Evolutionary conservation across 2,888 invertebrate genomes (phyloP).

Genomic region (Polyommatus icarus): DNA sequence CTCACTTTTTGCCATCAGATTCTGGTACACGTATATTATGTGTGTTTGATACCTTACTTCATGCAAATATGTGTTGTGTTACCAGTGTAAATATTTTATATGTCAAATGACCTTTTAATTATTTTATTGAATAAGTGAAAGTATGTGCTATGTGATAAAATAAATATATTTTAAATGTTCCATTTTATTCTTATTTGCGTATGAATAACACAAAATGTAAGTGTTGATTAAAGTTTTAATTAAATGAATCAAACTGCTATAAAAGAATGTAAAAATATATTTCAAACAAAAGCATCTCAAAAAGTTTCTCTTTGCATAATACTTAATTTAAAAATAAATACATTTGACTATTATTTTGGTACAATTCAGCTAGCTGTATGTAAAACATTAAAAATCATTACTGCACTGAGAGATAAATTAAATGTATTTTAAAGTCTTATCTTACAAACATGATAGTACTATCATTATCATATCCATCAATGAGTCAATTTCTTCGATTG

Average conservation of each 20-base stretch:
- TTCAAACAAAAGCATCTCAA: too few relatives aligned
- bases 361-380: neutral
- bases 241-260: neutral
- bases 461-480: too few relatives aligned
- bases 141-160: neutral
- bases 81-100: neutral
- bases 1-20: too few relatives aligned
- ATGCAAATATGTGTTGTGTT: neutral
- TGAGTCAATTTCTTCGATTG: too few relatives aligned
- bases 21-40: too few relatives aligned
- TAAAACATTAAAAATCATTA: neutral
- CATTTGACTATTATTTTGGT: neutral
- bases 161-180: conserved; percentile 10
- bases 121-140: neutral
- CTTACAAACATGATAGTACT: too few relatives aligned
- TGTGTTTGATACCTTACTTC: neutral
- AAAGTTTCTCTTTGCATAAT: too few relatives aligned
- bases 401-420: too few relatives aligned
- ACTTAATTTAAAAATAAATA: neutral
- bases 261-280: neutral
- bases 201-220: neutral
- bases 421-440: too few relatives aligned
- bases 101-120: neutral
- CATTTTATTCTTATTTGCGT: neutral
- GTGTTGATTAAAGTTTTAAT: neutral